A percentile compares a stretch with the other conserved stretches of the same genome.
Conservation (phyloP, 2,113 vertebrate genomes). For the Vicugna pacos region DNA sequence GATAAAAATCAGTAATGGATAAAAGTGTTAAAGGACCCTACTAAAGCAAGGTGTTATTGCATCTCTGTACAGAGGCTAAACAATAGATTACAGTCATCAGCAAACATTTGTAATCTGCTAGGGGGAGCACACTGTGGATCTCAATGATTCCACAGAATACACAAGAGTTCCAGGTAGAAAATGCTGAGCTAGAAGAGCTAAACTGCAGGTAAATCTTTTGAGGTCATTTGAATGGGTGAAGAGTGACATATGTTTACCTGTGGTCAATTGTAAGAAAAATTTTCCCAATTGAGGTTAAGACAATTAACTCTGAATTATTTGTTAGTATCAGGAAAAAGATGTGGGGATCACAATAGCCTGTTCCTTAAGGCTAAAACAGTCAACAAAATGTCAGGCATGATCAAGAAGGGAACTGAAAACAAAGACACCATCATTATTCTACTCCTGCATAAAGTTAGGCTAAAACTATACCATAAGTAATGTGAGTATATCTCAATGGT, state of each 20-base stretch:
- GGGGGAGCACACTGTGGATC: neutral
- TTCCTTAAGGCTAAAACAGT: neutral
- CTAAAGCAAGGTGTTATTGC: neutral
- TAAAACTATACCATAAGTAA: neutral
- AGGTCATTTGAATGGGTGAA: neutral
- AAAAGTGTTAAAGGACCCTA: neutral
- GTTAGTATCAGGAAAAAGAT: neutral
- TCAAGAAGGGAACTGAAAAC: neutral
- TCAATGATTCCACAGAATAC: neutral
- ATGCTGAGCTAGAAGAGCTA: neutral
- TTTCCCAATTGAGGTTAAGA: neutral
- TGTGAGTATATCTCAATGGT: neutral
- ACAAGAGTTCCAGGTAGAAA: neutral
- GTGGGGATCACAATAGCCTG: neutral
- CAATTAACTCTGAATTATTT: neutral
- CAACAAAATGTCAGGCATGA: neutral
- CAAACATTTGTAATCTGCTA: neutral
- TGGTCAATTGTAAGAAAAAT: conserved; percentile 8
- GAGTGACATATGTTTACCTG: neutral
- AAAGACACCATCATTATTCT: neutral
- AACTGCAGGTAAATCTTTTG: neutral
- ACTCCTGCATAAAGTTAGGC: neutral
- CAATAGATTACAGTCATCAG: neutral
- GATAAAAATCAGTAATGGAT: conserved; percentile 27
- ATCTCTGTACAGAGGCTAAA: conserved; percentile 29